A percentile compares a stretch with the other conserved stretches of the same genome.
Conservation (phyloP, 2,888 invertebrate species). For the Drosophila dives region DNA sequence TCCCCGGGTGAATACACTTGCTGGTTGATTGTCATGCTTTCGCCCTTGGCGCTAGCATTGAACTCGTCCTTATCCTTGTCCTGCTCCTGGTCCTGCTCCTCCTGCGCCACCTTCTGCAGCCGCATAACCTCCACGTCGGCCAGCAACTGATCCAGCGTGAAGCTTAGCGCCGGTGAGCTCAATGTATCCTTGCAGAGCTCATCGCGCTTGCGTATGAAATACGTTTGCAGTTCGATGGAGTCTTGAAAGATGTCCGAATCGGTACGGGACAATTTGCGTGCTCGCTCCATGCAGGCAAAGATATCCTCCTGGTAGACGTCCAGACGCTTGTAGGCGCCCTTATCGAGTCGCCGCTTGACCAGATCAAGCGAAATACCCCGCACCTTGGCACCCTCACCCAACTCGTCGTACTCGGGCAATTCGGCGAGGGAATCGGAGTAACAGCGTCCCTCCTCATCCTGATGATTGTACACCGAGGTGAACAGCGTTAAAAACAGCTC, state of each 20-base stretch:
- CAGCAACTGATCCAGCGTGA: slow-evolving; percentile 91
- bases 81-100: slow-evolving; percentile 91
- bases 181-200: slow-evolving; percentile 91
- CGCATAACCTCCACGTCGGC: slow-evolving; percentile 91
- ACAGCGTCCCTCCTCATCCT: slow-evolving; percentile 98
- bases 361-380: slow-evolving; percentile 95
- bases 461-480: slow-evolving; percentile 97
- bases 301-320: slow-evolving; percentile 99
- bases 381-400: slow-evolving; percentile 87
- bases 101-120: slow-evolving; percentile 91
- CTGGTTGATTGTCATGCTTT: slow-evolving; percentile 90
- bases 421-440: slow-evolving; percentile 98
- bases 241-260: slow-evolving; percentile 99
- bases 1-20: slow-evolving; percentile 93
- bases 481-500: slow-evolving; percentile 96
- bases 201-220: slow-evolving; percentile 92
- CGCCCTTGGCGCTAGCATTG: slow-evolving; percentile 84
- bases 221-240: slow-evolving; percentile 95
- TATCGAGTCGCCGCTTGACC: slow-evolving; percentile 96
- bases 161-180: slow-evolving; percentile 94
- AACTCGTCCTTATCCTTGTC: slow-evolving; percentile 86
- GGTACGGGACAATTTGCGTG: slow-evolving; percentile 93
- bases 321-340: slow-evolving; percentile 95
- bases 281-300: slow-evolving; percentile 96
- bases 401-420: slow-evolving; percentile 93